phyloP scores from a whole-genome alignment of 2,888 invertebrate genomes.

The Hermodice carunculata region DNA sequence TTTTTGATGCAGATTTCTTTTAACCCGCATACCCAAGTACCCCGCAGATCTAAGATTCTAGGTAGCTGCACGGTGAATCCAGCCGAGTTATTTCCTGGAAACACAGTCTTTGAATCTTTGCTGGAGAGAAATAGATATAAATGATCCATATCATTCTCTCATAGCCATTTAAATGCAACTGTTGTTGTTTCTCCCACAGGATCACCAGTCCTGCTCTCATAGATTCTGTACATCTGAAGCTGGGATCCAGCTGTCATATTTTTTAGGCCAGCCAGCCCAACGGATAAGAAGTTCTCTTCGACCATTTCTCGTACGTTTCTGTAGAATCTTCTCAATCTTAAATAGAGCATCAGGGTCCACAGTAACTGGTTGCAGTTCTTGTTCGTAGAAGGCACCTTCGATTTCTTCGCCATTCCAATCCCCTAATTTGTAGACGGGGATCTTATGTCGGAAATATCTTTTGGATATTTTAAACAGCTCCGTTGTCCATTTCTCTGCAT shows the following conservation, averaged over 20 bases:
- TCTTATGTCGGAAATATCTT: background rate
- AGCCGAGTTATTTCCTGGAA: no score
- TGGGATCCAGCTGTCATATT: slow-evolving; percentile 11
- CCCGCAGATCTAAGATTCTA: no score
- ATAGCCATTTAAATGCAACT: no score
- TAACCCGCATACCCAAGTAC: no score
- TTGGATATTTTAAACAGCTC: background rate
- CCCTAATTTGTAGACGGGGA: background rate
- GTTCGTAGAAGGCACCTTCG: slow-evolving; percentile 12
- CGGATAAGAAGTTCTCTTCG: background rate
- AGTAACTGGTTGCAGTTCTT: background rate
- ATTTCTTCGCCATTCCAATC: slow-evolving; percentile 7
- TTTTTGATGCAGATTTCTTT: no score
- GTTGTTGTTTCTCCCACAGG: no score
- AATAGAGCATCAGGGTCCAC: background rate
- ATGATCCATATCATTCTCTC: no score
- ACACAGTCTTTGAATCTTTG: no score
- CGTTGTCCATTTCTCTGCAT: slow-evolving; percentile 1
- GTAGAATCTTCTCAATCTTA: background rate
- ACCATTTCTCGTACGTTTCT: background rate
- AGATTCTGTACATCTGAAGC: no score
- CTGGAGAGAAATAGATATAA: no score
- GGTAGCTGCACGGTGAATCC: no score
- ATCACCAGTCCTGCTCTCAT: no score
- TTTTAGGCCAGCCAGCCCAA: background rate